phyloP scores from a whole-genome alignment of 2,888 invertebrate species.

The Cephus nigrinus region DNA sequence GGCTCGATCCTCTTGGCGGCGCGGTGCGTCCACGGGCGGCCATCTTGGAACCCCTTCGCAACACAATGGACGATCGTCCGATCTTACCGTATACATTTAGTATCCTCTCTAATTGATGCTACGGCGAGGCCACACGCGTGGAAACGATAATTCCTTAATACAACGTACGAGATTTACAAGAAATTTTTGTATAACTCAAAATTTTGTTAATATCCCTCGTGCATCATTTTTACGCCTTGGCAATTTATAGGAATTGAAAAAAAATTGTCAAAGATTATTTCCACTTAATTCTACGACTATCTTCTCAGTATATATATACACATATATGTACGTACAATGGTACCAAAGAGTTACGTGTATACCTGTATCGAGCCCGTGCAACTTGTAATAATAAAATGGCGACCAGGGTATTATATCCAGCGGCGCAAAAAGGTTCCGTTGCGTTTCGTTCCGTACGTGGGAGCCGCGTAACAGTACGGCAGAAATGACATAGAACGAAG shows the following conservation, averaged over 20 bases:
- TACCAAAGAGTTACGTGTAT: not conserved
- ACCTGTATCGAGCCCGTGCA: not conserved
- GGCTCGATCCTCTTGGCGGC: slow-evolving; percentile 1
- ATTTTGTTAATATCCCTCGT: slow-evolving; percentile 12
- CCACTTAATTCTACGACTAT: not conserved
- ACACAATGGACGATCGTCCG: slow-evolving; percentile 43
- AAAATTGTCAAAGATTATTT: not conserved
- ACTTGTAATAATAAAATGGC: slow-evolving; percentile 7
- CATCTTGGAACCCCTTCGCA: slow-evolving; percentile 51
- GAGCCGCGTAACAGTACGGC: slow-evolving; percentile 42
- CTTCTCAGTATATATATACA: not conserved
- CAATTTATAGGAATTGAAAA: not conserved
- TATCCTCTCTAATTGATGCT: slow-evolving; percentile 54
- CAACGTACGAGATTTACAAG: not conserved
- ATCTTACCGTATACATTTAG: slow-evolving; percentile 40
- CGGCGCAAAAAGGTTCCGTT: not conserved
- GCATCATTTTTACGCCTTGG: not conserved
- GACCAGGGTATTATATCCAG: slow-evolving; percentile 8
- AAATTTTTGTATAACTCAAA: not conserved
- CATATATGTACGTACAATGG: not conserved
- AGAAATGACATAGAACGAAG: slow-evolving; percentile 57
- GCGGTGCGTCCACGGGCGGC: slow-evolving; percentile 33
- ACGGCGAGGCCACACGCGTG: slow-evolving; percentile 48
- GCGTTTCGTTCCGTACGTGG: slow-evolving; percentile 21
- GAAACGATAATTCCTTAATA: slow-evolving; percentile 35